Percentiles rank a stretch among this genome's conserved stretches.
phyloP scores from a whole-genome alignment of 2,888 invertebrate species.

The Drosophila yooni region DNA sequence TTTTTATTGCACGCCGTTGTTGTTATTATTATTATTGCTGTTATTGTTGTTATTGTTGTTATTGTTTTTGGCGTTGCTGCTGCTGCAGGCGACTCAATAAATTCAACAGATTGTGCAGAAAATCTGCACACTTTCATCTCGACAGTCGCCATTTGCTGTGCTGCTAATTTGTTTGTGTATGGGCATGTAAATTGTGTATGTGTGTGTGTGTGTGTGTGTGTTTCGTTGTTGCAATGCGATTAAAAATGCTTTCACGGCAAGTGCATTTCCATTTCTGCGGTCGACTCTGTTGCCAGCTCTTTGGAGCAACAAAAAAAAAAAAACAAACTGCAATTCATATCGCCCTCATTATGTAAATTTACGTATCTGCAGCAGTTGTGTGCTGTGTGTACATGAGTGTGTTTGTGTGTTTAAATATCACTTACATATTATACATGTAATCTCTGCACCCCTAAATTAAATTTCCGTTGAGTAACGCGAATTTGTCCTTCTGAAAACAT shows the following conservation, averaged over 20 bases:
- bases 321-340: conserved; percentile 50
- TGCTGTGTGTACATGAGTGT: conserved; percentile 1
- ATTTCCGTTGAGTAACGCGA: neutral
- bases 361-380: conserved; percentile 7
- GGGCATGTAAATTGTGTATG: neutral
- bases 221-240: conserved; percentile 63
- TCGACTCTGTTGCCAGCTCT: conserved; percentile 34
- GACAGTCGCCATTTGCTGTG: conserved; percentile 38
- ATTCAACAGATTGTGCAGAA: conserved; percentile 75
- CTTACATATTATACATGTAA: conserved; percentile 1
- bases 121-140: conserved; percentile 70
- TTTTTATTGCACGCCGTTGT: conserved; percentile 43
- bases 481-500: neutral
- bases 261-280: conserved; percentile 80
- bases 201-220: neutral
- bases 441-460: neutral
- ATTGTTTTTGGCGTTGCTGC: conserved; percentile 12
- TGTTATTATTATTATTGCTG: conserved; percentile 21
- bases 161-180: conserved; percentile 35
- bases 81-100: conserved; percentile 63
- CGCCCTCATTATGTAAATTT: conserved; percentile 58
- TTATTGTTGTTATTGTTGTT: conserved; percentile 46
- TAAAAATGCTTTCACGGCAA: conserved; percentile 81
- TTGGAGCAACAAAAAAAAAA: conserved; percentile 11
- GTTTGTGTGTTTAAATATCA: conserved; percentile 2